Evolutionary conservation across 35 echinoderm and acorn worm genomes (phyloP).

Genomic region (Heliocidaris tuberculata): DNA sequence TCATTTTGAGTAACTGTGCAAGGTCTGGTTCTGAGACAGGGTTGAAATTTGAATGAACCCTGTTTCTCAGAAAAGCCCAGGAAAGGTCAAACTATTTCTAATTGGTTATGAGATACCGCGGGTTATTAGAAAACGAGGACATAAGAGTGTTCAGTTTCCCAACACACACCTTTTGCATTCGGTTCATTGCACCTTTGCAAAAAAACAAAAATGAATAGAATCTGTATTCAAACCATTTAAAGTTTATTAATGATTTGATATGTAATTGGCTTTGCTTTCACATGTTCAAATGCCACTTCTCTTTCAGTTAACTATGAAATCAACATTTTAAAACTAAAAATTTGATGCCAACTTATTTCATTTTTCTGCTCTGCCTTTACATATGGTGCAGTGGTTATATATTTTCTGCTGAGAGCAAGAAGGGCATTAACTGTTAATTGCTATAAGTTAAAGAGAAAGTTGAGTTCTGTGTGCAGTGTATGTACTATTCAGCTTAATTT

Average conservation of each 20-base stretch:
- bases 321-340: not conserved
- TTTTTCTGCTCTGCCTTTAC: not conserved
- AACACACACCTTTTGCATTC: not conserved
- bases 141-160: not conserved
- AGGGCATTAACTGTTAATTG: no score
- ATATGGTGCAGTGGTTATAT: not conserved
- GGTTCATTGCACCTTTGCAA: not conserved
- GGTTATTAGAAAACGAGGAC: constrained; percentile 1
- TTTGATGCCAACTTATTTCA: not conserved
- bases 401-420: no score
- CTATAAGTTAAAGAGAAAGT: no score
- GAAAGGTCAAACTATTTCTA: not conserved
- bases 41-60: not conserved
- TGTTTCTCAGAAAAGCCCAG: not conserved
- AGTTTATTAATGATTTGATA: not conserved
- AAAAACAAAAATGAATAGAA: not conserved
- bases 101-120: not conserved
- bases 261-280: not conserved
- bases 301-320: no score
- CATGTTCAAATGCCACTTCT: no score
- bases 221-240: not conserved
- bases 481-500: no score
- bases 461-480: no score
- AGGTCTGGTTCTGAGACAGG: not conserved
- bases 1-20: not conserved